Evolutionary conservation across 64 coral and sea anemone genomes (phyloP), one percentile per base, ranked within the genome.

Genomic region (Montipora capricornis): DNA sequence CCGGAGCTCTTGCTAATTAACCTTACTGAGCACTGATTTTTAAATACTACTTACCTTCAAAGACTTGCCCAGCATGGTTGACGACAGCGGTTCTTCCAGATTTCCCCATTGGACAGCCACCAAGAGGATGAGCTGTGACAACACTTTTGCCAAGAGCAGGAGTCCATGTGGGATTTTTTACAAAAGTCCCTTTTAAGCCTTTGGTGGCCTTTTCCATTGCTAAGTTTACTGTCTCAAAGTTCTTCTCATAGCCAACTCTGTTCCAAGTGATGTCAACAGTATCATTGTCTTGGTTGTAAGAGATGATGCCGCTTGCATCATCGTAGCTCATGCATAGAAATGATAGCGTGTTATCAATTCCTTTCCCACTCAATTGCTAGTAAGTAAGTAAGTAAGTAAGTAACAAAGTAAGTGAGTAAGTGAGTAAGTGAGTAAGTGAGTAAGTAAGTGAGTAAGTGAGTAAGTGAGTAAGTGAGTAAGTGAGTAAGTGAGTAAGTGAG

Each of bases 1-100:
- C 61, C 14, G 61, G 61, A 66, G 10, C 10, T 66, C 61, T 66
- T 16, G 14, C 9, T 22, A 22, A 22, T 22, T 61, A 8, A 73
- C 5, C 2, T 15, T 13, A 50, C 1, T 46, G 44, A 73, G 67
- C 20, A 12, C 47, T 68, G 37, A 48, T 26, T 53, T 44, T 66
- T 11, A 17, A 5, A 24, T 75, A 26, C 16, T 53, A 37, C 70
- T 87, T 82, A 88, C 92, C 92, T 20, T 88, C 83, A 59, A 94
- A 94, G 4, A 88, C 92, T 74, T 94, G 84, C 8, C 92, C 92
- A 5, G 62, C 84, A 24, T 94, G 92, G 20, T 88, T 94, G 7
- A 88, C 84, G 11, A 89, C 92, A 68, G 75, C 92, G 5, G 75
- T 57, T 13, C 57, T 14, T 53, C 84, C 92, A 82, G 84, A 79